A percentile compares a stretch with the other conserved stretches of the same genome.
Conservation (phyloP, 35 echinoderm and acorn worm genomes). For the Apostichopus japonicus region DNA sequence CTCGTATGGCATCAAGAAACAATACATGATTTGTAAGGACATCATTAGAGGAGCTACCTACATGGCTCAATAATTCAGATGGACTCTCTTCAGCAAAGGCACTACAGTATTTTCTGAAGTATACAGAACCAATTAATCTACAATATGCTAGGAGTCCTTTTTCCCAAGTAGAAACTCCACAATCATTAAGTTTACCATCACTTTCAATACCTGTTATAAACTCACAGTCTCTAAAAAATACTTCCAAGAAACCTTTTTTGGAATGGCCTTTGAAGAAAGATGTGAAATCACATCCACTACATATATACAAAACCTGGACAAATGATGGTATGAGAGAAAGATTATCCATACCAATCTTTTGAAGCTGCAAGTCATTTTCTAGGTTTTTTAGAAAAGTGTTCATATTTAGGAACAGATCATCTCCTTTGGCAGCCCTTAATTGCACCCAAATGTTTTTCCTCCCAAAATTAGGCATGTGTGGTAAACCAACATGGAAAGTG, state of each 20-base stretch:
- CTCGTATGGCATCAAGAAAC: conserved; percentile 50
- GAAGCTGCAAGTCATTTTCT: no score
- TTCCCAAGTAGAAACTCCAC: background rate
- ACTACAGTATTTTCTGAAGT: conserved; percentile 44
- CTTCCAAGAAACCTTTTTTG: conserved; percentile 25
- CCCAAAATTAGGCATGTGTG: no score
- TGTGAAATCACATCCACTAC: conserved; percentile 3
- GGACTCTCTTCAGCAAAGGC: conserved; percentile 41
- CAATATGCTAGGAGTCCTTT: conserved; percentile 39
- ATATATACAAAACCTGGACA: no score
- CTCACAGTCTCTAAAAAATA: conserved; percentile 40
- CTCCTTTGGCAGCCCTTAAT: no score
- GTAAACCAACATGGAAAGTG: no score
- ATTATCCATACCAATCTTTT: no score
- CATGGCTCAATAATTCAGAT: conserved; percentile 15
- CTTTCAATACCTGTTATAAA: conserved; percentile 28
- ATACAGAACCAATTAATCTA: conserved; percentile 54
- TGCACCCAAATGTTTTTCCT: no score
- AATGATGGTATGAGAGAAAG: no score
- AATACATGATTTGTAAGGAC: conserved; percentile 16
- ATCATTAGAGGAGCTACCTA: background rate
- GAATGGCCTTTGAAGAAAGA: conserved; percentile 29
- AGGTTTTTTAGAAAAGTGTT: no score
- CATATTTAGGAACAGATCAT: no score
- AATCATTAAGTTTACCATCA: conserved; percentile 25